These are phyloP conservation scores for Aurelia aurita DNA, from an alignment of 30 jellyfish, hydroid and myxozoan genomes.

Conservation along the genomic window DNA sequence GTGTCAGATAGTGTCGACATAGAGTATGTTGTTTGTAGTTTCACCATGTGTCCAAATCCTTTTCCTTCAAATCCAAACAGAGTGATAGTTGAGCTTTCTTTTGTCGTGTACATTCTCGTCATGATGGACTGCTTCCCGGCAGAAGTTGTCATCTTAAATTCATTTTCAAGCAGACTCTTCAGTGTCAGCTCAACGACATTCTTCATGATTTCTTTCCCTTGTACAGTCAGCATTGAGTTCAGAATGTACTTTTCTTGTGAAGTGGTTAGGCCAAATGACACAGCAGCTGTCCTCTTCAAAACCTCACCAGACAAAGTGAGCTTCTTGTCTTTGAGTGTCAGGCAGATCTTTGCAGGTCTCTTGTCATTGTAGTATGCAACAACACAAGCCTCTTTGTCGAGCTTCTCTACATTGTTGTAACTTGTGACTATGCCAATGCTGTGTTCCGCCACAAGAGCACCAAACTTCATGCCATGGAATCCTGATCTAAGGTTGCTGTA, in stretches of 20 bases:
- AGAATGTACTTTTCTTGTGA: slow-evolving; percentile 44
- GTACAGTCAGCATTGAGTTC: slow-evolving; percentile 48
- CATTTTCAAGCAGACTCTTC: slow-evolving; percentile 68
- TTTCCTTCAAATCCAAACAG: slow-evolving; percentile 70
- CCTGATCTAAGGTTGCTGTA: slow-evolving; percentile 66
- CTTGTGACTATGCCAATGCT: slow-evolving; percentile 39
- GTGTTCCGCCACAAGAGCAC: slow-evolving; percentile 29
- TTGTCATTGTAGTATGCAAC: slow-evolving; percentile 59
- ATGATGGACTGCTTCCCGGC: slow-evolving; percentile 42
- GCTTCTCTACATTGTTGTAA: slow-evolving; percentile 33
- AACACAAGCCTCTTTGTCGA: slow-evolving; percentile 39
- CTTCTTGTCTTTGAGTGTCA: slow-evolving; percentile 36
- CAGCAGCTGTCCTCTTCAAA: slow-evolving; percentile 74
- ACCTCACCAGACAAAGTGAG: slow-evolving; percentile 52
- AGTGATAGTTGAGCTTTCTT: slow-evolving; percentile 11
- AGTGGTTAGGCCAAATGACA: slow-evolving; percentile 49
- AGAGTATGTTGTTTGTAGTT: slow-evolving; percentile 73
- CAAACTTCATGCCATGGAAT: slow-evolving; percentile 50
- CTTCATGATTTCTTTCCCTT: slow-evolving; percentile 64
- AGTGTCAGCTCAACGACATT: slow-evolving; percentile 54
- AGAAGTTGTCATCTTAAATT: slow-evolving; percentile 53
- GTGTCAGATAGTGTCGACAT: slow-evolving; percentile 30
- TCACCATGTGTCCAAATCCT: slow-evolving; percentile 50
- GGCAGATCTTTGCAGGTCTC: slow-evolving; percentile 63
- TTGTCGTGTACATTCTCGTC: slow-evolving; percentile 44